Base-by-base conservation (phyloP, 2,113 vertebrate species). In the Ia io region DNA sequence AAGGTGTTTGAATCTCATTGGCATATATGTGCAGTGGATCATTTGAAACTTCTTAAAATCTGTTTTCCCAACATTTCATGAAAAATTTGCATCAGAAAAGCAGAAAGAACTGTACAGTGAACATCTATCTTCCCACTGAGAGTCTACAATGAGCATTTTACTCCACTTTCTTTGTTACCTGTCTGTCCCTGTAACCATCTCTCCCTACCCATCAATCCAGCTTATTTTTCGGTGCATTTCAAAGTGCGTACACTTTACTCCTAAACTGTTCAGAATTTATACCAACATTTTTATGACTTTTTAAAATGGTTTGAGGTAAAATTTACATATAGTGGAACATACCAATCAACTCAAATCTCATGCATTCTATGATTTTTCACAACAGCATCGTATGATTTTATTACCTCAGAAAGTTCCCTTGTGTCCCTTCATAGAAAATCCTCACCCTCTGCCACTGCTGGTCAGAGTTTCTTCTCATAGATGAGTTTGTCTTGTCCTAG, bases 51-150 rank as follows among this genome's bases (percentile, higher is more conserved):
- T 40, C 44, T 71, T 90, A 44, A 82, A 84, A 63, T 17, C 28
- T 35, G 1, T 80, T 80, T 89, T 77, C 23, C n/a, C 12, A 88
- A 22, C n/a, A 40, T 92, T 76, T 86, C 63, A 83, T 78, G 56
- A 37, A 92, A 30, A 67, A 22, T 80, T 84, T 77, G 20, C 7
- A 6, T 40, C 56, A 56, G 22, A 40, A 35, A 56, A 30, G 40
- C 61, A 67, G 47, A 56, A 59, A 42, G 6, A 44, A 47, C 30
- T 77, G 17, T 61, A n/a, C 25, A 16, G 17, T n/a, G 49, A 92
- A 28, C 11, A 6, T 25, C 14, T 10, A 7, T 10, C 3, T 42
- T 42, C 5, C 2, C 13, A 5, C 22, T 16, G 16, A 9, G 23
- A 44, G 49, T 71, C 40, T 18, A 8, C 35, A 67, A 14, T 40